A percentile compares a stretch with the other conserved stretches of the same genome.
These are phyloP conservation scores for Tachycineta bicolor DNA, from an alignment of 2,113 vertebrate species.

Conservation along the genomic window DNA sequence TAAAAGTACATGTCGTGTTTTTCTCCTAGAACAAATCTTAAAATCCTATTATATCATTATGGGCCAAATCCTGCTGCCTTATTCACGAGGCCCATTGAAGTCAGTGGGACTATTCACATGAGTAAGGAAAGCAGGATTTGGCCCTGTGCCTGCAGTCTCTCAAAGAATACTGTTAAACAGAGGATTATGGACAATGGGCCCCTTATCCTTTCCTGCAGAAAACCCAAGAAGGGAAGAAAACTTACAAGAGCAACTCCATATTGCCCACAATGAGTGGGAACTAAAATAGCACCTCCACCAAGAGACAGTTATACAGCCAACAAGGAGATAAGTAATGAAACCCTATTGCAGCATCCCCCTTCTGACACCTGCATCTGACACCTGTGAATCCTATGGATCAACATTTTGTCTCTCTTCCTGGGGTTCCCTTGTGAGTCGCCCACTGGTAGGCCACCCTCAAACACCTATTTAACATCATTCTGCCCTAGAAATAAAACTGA, in stretches of 20 bases:
- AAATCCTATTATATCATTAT: conserved; percentile 66
- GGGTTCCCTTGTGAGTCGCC: background rate
- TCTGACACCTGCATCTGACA: background rate
- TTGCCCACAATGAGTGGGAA: conserved; percentile 12
- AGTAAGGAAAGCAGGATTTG: conserved; percentile 61
- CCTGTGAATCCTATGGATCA: background rate
- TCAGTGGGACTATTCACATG: conserved; percentile 53
- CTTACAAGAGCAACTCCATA: conserved; percentile 53
- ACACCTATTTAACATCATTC: background rate
- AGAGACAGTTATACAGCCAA: background rate
- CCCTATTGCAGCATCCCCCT: background rate
- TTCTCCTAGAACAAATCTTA: conserved; percentile 58
- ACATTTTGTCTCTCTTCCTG: background rate
- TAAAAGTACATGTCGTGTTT: conserved; percentile 60
- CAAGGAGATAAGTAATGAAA: background rate
- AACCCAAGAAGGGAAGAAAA: conserved; percentile 56
- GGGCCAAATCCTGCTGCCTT: conserved; percentile 63
- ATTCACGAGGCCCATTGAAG: conserved; percentile 59
- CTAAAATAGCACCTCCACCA: conserved; percentile 43
- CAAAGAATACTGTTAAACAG: conserved; percentile 72
- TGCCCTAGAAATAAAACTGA: conserved; percentile 9
- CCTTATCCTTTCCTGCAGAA: conserved; percentile 59
- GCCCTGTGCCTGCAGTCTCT: conserved; percentile 65
- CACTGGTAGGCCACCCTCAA: conserved; percentile 43
- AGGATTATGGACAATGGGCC: conserved; percentile 65